Evolutionary conservation across 2,113 vertebrate species (phyloP).

Genomic region (Eudyptes chrysolophus): DNA sequence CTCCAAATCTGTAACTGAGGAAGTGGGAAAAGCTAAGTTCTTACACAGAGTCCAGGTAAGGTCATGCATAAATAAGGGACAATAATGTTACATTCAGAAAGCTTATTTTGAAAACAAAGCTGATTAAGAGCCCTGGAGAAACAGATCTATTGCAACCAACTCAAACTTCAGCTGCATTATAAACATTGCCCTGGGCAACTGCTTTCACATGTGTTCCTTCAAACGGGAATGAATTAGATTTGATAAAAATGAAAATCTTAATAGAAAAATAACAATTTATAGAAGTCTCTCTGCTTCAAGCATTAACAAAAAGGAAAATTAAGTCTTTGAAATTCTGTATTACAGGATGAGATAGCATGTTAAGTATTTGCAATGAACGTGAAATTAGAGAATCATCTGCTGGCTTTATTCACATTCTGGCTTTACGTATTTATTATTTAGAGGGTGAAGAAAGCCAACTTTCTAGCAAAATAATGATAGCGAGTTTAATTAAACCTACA

Average conservation of each 20-base stretch:
- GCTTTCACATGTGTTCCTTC: not conserved
- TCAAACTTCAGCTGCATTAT: not conserved
- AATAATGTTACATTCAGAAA: not conserved
- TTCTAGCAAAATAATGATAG: constrained; percentile 6
- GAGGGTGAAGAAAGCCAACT: constrained; percentile 17
- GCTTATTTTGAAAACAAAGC: not conserved
- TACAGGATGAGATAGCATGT: not conserved
- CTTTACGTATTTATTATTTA: constrained; percentile 27
- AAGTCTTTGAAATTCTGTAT: constrained; percentile 5
- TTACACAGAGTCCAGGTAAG: not conserved
- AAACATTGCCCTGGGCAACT: not conserved
- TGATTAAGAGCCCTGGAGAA: not conserved
- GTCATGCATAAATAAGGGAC: not conserved
- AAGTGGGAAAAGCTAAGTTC: not conserved
- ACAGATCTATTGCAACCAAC: not conserved
- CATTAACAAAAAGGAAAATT: not conserved
- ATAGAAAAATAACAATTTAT: not conserved
- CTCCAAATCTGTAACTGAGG: not conserved
- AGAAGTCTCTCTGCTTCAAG: not conserved
- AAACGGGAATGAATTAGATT: not conserved
- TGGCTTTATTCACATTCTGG: not conserved
- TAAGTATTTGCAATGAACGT: constrained; percentile 22
- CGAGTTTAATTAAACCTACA: constrained; percentile 19
- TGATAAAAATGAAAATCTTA: not conserved
- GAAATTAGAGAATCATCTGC: not conserved